phyloP scores from a whole-genome alignment of 2,113 vertebrate species.

The Nothoprocta pentlandii region DNA sequence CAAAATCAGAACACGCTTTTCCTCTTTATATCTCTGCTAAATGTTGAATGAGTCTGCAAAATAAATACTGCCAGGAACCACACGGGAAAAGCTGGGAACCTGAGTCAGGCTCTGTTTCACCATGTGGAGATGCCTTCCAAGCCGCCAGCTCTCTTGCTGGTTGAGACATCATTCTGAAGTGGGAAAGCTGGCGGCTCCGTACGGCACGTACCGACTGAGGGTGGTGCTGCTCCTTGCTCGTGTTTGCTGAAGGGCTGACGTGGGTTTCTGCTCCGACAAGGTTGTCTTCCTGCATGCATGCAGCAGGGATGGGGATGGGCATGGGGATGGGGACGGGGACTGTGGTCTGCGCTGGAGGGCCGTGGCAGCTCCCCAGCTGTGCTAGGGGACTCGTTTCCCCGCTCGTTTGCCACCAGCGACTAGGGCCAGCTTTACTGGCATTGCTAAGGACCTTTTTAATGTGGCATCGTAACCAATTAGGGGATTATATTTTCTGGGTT shows the following conservation, averaged over 20 bases:
- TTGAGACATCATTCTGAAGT: not conserved
- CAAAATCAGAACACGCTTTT: accelerated
- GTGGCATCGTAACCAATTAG: not conserved
- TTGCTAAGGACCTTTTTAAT: not conserved
- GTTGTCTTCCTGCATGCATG: not conserved
- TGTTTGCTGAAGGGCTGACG: not conserved
- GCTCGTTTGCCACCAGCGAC: not conserved
- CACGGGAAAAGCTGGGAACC: not conserved
- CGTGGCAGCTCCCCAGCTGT: not conserved
- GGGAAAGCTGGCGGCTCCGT: not conserved
- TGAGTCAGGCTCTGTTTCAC: not conserved
- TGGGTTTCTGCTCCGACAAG: not conserved
- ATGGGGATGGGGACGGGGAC: not conserved
- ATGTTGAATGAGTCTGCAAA: not conserved
- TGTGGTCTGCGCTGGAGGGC: accelerated
- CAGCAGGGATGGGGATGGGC: not conserved
- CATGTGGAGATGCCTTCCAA: not conserved
- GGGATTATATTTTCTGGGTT: not conserved
- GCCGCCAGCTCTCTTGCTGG: not conserved
- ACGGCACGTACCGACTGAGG: not conserved
- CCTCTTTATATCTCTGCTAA: not conserved
- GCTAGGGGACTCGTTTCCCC: not conserved
- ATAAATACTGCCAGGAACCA: not conserved
- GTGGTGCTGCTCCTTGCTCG: not conserved
- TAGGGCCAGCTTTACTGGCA: not conserved